Conservation (phyloP, 1,140 invertebrate genomes). For the Phortica variegata region DNA sequence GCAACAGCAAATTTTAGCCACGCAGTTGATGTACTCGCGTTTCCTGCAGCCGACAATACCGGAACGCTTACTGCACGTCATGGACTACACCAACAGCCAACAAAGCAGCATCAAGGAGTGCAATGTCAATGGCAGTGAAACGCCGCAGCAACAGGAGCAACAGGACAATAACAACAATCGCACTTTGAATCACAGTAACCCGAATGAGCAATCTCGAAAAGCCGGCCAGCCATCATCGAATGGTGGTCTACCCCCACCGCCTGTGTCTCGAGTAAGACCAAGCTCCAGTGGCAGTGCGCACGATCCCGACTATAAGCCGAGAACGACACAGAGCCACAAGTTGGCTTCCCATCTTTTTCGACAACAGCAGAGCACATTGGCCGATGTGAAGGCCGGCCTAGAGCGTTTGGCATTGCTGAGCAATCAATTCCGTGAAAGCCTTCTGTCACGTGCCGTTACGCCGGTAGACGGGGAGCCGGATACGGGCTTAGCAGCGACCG, state of each 20-base stretch:
- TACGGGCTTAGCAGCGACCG: constrained; percentile 20
- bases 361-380: constrained; percentile 31
- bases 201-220: background rate
- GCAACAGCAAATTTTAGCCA: constrained; percentile 28
- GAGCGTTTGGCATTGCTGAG: constrained; percentile 28
- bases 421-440: constrained; percentile 23
- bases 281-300: constrained; percentile 9
- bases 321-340: constrained; percentile 11
- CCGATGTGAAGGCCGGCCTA: constrained; percentile 25
- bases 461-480: background rate
- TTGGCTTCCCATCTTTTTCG: constrained; percentile 25
- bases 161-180: constrained; percentile 14
- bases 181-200: constrained; percentile 2
- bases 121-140: too few species aligned
- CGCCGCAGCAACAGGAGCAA: too few species aligned
- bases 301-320: constrained; percentile 37
- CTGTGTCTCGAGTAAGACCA: too few species aligned
- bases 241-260: too few species aligned
- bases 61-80: constrained; percentile 9
- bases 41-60: constrained; percentile 24
- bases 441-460: constrained; percentile 1
- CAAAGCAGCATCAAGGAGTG: too few species aligned
- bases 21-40: constrained; percentile 33
- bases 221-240: background rate
- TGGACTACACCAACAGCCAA: too few species aligned